Evolutionary conservation across 2,888 invertebrate species (phyloP).

Genomic region (Himalopsyche kuldschensis): DNA sequence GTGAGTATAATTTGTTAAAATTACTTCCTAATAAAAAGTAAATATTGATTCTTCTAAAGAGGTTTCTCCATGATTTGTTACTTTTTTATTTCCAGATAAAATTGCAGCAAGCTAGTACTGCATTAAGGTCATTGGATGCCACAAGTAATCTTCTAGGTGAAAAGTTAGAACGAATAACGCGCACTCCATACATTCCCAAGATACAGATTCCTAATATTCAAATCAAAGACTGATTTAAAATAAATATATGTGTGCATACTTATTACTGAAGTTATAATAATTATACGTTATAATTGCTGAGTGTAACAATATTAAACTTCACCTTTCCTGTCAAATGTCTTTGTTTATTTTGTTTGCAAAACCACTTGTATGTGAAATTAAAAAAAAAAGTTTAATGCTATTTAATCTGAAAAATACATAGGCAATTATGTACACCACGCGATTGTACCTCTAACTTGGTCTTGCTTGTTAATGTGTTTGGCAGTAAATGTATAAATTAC

Average conservation of each 20-base stretch:
- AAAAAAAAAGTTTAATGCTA: too few species aligned
- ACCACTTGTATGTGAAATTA: too few species aligned
- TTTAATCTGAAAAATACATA: too few species aligned
- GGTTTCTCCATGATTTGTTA: background rate
- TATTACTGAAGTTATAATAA: too few species aligned
- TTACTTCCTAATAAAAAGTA: background rate
- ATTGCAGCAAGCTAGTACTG: conserved; percentile 13
- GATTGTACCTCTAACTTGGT: too few species aligned
- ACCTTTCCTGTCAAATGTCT: too few species aligned
- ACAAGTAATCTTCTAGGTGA: conserved; percentile 9
- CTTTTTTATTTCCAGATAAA: conserved; percentile 9
- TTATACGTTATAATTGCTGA: too few species aligned
- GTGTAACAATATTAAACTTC: too few species aligned
- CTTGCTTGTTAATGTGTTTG: too few species aligned
- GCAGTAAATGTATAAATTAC: too few species aligned
- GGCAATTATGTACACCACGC: too few species aligned
- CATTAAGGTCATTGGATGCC: conserved; percentile 5
- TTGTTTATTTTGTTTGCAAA: too few species aligned
- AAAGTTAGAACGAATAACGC: background rate
- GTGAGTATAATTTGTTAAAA: background rate
- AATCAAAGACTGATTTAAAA: background rate
- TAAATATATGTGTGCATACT: background rate
- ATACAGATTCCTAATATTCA: conserved; percentile 10
- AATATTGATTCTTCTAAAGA: background rate
- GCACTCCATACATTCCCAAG: conserved; percentile 18